Percentiles rank a stretch among this genome's conserved stretches.
Conservation (phyloP, 2,113 vertebrate species). For the Sphyrna mokarran region DNA sequence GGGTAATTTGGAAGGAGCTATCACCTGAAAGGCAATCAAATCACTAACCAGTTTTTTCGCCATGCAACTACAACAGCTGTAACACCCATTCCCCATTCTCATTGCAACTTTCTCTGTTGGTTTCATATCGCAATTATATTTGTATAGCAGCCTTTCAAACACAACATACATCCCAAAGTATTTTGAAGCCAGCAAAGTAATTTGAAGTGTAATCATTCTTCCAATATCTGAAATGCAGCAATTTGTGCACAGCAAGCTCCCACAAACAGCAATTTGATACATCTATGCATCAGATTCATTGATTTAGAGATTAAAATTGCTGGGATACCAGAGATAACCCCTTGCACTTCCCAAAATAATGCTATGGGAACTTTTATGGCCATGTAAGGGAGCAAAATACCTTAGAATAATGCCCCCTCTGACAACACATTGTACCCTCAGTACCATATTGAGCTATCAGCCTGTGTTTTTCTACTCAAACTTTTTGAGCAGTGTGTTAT, state of each 20-base stretch:
- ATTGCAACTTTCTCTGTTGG: no score
- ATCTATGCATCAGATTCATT: not conserved
- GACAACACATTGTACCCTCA: not conserved
- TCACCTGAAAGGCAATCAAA: not conserved
- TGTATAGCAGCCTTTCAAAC: not conserved
- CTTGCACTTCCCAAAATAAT: not conserved
- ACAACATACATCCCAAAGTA: not conserved
- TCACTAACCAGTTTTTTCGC: not conserved
- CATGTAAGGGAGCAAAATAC: no score
- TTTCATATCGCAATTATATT: not conserved
- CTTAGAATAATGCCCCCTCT: no score
- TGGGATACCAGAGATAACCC: not conserved
- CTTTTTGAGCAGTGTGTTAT: no score
- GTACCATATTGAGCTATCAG: not conserved
- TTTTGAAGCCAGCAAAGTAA: not conserved
- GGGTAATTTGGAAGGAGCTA: not conserved
- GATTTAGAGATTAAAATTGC: not conserved
- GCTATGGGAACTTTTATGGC: no score
- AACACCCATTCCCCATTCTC: not conserved
- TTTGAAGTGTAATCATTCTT: not conserved
- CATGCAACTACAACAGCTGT: not conserved
- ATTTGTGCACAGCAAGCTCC: not conserved
- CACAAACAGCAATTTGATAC: not conserved
- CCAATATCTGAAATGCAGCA: not conserved
- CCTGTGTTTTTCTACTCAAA: not conserved